These are phyloP conservation scores for Hydrolagus colliei DNA, from an alignment of 2,797 vertebrate genomes.

Conservation along the genomic window DNA sequence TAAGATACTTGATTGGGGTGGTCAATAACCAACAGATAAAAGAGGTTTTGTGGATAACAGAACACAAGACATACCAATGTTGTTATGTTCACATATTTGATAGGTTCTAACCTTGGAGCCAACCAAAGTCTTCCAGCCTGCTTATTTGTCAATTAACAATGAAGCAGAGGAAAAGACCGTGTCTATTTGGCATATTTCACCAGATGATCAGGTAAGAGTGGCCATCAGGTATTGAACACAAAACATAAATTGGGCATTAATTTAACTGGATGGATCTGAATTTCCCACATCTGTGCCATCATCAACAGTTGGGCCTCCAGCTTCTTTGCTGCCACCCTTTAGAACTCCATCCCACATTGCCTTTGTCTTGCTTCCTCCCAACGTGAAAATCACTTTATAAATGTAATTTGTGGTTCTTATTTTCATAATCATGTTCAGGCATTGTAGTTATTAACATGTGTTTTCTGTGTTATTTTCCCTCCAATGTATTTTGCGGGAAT, in stretches of 20 bases:
- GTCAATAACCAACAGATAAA: neutral
- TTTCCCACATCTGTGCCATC: neutral
- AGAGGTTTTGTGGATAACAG: neutral
- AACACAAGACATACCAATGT: neutral
- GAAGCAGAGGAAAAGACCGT: constrained; percentile 88
- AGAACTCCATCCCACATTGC: no score
- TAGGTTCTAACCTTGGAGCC: constrained; percentile 95
- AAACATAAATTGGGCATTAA: neutral
- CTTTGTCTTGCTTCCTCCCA: no score
- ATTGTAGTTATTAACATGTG: neutral
- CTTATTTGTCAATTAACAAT: constrained; percentile 92
- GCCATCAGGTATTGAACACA: constrained; percentile 38
- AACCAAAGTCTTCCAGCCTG: constrained; percentile 93
- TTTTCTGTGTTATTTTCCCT: neutral
- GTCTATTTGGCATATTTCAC: constrained; percentile 92
- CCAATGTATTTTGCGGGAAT: neutral
- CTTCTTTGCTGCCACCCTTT: no score
- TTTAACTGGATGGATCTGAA: neutral
- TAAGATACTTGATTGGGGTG: no score
- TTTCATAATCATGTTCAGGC: neutral
- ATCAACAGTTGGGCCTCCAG: no score
- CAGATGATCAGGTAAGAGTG: constrained; percentile 80
- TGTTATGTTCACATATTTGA: neutral
- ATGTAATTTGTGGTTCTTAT: no score
- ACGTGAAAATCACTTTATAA: no score